Evolutionary conservation across 1,140 invertebrate species (phyloP), one percentile per base, ranked within the genome.

Genomic region (Steinernema feltiae): DNA sequence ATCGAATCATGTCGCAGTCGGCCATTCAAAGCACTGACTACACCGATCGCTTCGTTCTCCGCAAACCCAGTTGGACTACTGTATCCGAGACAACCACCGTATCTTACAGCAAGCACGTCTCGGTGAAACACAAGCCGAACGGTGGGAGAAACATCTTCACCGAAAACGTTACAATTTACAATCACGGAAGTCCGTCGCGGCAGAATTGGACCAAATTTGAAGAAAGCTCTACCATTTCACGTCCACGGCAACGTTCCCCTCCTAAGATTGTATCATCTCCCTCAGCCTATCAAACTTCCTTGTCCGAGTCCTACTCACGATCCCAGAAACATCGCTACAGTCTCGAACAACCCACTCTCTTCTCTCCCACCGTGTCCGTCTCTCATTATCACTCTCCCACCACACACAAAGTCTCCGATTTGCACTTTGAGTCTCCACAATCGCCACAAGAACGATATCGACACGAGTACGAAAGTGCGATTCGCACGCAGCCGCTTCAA

Each of bases 281-380:
- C 41, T 7, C n/a, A n/a, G n/a, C n/a, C n/a, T n/a, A 63, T 21
- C 15, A 63, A 27, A 63, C 53, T 21, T 3, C 24, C 15, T 63
- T 3, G 15, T 21, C 53, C 24, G 53, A 63, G 15, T 63, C 53
- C 24, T 63, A 63, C 53, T n/a, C 15, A n/a, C 53, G 53, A 3
- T 63, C 53, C 24, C 53, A 27, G 24, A 63, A 63, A 63, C 53
- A 63, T 21, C 53, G 53, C 24, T 63, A 63, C 53, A 63, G 53
- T 27, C 53, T 63, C 53, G 53, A 63, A 63, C 53, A 63, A 27
- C 53, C 53, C 53, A 41, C 53, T n/a, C 15, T 63, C 53, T 17
- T 15, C n/a, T n/a, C 15, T 3, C 53, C 53, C 53, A 63, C 24
- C 24, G 12, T 63, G 3, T 63, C 53, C 24, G 3, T 27, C 24